Base-by-base conservation (phyloP, 2,113 vertebrate genomes). In the Etheostoma cragini region DNA sequence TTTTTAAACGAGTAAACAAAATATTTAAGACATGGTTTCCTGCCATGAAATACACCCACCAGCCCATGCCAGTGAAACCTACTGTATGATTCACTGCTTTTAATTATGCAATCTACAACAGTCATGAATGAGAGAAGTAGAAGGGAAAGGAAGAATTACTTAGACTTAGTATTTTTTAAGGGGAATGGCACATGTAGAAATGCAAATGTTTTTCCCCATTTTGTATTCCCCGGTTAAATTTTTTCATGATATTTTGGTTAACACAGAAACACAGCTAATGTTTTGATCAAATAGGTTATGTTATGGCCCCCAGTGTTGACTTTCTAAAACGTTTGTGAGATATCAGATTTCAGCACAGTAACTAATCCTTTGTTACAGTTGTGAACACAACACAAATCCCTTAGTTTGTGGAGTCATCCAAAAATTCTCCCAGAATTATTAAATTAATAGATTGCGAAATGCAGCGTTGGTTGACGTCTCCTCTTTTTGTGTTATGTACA, bases 1-100 rank as follows among this genome's bases (percentile, higher is more conserved):
- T 61, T 64, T 58, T 60, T 52, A 47, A 53, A 38, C 62, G 56
- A 26, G 17, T 38, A 4, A 53, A 68, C 26, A 69, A 56, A 35
- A 53, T 35, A 16, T 54, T 38, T 19, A 53, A 62, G 42, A 16
- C 30, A 6, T 19, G 15, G 19, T 47, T 26, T 57, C 17, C 30
- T 58, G 53, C 16, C 24, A 2, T 46, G 13, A 45, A 22, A 45
- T 2, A 45, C 21, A 64, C 62, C 38, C 15, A 33, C 58, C 17
- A 19, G 52, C 24, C 50, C 6, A 1, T 24, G 24, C 54, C n/a
- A 61, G 62, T 35, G 42, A 49, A 66, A 21, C 52, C 14, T 33
- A 2, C 14, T 33, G 30, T 15, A 33, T 46, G 49, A 81, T 19
- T 68, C 62, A 67, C n/a, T 33, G n/a, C 19, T 63, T 68, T 56